phyloP scores from a whole-genome alignment of 2,113 vertebrate genomes.

The Corydoras sp. region DNA sequence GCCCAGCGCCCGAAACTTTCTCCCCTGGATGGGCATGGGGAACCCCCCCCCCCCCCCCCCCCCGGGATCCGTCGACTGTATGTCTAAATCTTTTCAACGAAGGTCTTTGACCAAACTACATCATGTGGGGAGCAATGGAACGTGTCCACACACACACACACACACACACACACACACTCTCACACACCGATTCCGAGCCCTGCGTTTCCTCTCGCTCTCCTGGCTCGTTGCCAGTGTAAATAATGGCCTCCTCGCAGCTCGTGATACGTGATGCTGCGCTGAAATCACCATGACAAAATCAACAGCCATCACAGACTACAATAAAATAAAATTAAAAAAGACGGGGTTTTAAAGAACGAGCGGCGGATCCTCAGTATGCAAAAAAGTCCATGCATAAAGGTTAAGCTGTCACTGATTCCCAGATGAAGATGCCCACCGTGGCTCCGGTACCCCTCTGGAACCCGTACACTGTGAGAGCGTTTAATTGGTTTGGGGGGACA shows the following conservation, averaged over 20 bases:
- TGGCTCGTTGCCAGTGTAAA: conserved; percentile 41
- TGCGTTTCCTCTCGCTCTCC: conserved; percentile 7
- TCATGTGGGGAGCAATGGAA: neutral
- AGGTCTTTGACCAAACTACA: too few relatives aligned
- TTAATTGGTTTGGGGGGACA: conserved; percentile 38
- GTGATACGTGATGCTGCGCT: conserved; percentile 26
- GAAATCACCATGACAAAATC: conserved; percentile 37
- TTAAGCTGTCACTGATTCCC: conserved; percentile 35
- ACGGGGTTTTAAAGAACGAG: neutral
- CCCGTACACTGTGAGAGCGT: conserved; percentile 8
- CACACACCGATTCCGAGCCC: neutral
- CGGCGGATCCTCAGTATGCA: neutral
- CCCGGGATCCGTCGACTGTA: neutral
- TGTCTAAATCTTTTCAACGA: too few relatives aligned
- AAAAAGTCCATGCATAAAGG: conserved; percentile 24
- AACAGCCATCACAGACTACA: conserved; percentile 27
- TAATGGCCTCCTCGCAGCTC: conserved; percentile 32
- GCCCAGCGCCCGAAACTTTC: too few relatives aligned
- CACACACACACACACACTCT: neutral
- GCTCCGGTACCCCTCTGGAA: neutral
- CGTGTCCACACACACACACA: neutral
- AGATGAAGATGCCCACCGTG: conserved; percentile 12
- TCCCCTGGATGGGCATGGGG: too few relatives aligned
- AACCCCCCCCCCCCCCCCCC: too few relatives aligned
- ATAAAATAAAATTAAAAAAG: neutral